These are phyloP conservation scores for Scaptomyza tumidula DNA, from an alignment of 2,888 invertebrate species.

Conservation along the genomic window DNA sequence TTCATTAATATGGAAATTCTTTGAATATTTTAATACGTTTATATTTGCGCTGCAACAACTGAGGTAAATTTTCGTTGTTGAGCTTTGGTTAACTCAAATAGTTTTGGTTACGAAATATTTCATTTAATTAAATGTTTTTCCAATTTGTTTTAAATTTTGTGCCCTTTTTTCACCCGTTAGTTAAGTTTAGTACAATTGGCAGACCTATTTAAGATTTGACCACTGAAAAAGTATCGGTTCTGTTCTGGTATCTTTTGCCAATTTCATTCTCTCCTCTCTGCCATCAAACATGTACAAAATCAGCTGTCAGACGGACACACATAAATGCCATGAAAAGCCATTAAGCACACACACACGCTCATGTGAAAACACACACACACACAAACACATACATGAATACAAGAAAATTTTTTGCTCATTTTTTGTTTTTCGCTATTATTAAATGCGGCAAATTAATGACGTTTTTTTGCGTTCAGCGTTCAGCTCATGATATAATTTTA, in stretches of 20 bases:
- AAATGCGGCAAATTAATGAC: conserved; percentile 64
- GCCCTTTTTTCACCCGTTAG: neutral
- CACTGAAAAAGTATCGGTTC: neutral
- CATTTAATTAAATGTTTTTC: neutral
- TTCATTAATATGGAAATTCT: conserved; percentile 10
- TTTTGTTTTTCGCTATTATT: conserved; percentile 35
- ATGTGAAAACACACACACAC: neutral
- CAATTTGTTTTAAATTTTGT: neutral
- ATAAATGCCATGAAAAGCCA: conserved; percentile 37
- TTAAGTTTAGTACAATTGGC: neutral
- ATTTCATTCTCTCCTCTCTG: neutral
- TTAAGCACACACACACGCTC: conserved; percentile 25
- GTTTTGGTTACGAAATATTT: neutral
- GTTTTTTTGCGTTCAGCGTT: conserved; percentile 52
- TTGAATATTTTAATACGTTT: conserved; percentile 17
- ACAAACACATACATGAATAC: neutral
- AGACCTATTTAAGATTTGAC: neutral
- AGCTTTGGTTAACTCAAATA: neutral
- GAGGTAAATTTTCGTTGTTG: neutral
- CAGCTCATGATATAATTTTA: conserved; percentile 64
- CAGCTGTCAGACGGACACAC: conserved; percentile 36
- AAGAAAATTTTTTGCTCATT: conserved; percentile 20
- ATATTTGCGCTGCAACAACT: too few species aligned
- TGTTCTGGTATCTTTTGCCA: too few species aligned
- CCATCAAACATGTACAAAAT: conserved; percentile 23